Evolutionary conservation across 92 coral and sea anemone species (phyloP), one percentile per base, ranked within the genome.

Genomic region (Epizoanthus illoricatus): DNA sequence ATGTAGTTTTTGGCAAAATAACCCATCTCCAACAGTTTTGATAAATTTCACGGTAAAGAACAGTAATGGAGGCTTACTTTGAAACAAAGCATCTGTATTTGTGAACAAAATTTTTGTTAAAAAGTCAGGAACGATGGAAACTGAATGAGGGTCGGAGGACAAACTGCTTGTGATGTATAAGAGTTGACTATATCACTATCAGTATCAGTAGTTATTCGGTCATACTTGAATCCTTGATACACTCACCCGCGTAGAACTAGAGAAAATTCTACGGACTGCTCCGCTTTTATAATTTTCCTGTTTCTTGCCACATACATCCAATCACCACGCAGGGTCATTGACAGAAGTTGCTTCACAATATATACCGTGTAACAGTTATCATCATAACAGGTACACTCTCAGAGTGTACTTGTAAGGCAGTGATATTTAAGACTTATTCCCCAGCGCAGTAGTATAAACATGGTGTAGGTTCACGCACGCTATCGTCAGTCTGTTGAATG

Each of bases 161-260:
- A 52, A 52, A 9, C 16, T 11, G 16, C 2, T 3, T 12, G 5
- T 13, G 15, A 55, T 17, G 28, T 73, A 73, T 40, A 47, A 28
- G 24, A 5, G 28, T 36, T 66, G 23, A 33, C 39, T 59, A 11
- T 66, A 24, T 17, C n/a, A 18, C 10, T 47, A 24, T 1, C 42
- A 16, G 33, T 20, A 71, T 20, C 56, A 39, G 70, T 63, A 19
- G 16, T 21, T 9, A 19, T 45, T 45, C 21, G n/a, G 20, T 12
- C 64, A 78, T 78, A 21, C n/a, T 33, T 43, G 33, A 75, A 23
- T 11, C 42, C 10, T 7, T 3, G 61, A 21, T 5, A 11, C 4
- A 78, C 82, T 78, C 82, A 78, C 82, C 82, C 82, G 52, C 82
- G 82, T 20, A 78, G 82, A 7, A 78, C 24, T 62, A 78, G 60